A percentile compares a stretch with the other conserved stretches of the same genome.
Conservation (phyloP, 2,797 vertebrate genomes). For the Varecia variegata region DNA sequence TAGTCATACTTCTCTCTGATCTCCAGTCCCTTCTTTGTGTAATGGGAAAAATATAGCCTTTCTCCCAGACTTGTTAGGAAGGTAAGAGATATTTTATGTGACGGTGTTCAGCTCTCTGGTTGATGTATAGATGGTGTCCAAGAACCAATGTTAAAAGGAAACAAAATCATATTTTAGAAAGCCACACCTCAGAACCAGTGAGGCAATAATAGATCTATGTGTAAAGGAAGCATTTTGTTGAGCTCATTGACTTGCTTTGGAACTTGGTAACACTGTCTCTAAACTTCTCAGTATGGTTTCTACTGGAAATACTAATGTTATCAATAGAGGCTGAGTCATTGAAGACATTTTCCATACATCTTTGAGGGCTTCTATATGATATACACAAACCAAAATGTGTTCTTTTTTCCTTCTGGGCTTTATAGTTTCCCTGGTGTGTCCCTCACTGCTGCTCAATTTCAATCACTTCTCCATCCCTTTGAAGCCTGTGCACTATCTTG, state of each 20-base stretch:
- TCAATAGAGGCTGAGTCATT: neutral
- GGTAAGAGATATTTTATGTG: neutral
- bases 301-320: neutral
- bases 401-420: neutral
- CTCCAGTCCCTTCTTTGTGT: neutral
- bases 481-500: neutral
- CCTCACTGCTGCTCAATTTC: neutral
- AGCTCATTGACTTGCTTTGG: neutral
- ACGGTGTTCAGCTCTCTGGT: neutral
- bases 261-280: neutral
- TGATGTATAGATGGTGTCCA: neutral
- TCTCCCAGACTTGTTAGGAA: neutral
- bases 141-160: neutral
- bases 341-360: neutral
- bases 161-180: conserved; percentile 2
- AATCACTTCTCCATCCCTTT: neutral
- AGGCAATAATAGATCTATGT: neutral
- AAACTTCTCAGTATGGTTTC: neutral
- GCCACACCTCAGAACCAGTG: neutral
- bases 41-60: neutral
- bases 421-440: neutral
- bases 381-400: neutral
- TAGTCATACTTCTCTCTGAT: neutral
- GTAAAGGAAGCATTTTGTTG: neutral
- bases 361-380: neutral